phyloP scores from a whole-genome alignment of 2,113 vertebrate genomes.

The Megaptera novaeangliae region DNA sequence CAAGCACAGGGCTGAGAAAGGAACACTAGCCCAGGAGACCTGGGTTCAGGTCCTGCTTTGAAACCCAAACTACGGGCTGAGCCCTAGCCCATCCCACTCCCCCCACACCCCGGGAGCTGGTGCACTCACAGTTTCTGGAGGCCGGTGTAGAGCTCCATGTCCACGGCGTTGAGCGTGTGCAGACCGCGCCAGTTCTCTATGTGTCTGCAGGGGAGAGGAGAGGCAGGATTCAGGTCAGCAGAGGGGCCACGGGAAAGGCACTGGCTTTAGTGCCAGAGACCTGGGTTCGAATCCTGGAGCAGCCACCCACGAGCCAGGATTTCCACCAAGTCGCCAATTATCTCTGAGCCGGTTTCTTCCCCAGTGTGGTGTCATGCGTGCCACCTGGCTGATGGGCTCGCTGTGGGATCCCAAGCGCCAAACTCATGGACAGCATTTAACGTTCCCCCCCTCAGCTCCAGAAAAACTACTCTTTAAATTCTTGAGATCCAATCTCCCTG shows the following conservation, averaged over 20 bases:
- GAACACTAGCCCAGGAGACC: fast-evolving
- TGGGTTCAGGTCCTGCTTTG: neutral
- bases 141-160: conserved; percentile 98
- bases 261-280: neutral
- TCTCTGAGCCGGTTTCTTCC: neutral
- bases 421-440: fast-evolving
- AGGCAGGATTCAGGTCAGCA: neutral
- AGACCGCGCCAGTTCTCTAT: conserved; percentile 97
- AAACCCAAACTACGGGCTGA: neutral
- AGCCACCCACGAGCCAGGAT: neutral
- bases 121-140: conserved; percentile 96
- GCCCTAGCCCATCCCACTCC: neutral
- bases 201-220: conserved; percentile 87
- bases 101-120: fast-evolving
- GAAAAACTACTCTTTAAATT: neutral
- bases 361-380: fast-evolving
- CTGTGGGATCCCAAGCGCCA: neutral
- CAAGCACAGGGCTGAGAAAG: neutral
- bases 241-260: fast-evolving
- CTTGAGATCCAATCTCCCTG: neutral
- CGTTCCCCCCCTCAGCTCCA: neutral
- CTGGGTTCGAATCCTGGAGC: neutral
- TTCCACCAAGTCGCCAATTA: neutral
- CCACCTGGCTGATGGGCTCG: fast-evolving
- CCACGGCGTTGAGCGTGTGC: conserved; percentile 94